Base-by-base conservation (phyloP, 1,140 invertebrate species). In the Calephelis nemesis region DNA sequence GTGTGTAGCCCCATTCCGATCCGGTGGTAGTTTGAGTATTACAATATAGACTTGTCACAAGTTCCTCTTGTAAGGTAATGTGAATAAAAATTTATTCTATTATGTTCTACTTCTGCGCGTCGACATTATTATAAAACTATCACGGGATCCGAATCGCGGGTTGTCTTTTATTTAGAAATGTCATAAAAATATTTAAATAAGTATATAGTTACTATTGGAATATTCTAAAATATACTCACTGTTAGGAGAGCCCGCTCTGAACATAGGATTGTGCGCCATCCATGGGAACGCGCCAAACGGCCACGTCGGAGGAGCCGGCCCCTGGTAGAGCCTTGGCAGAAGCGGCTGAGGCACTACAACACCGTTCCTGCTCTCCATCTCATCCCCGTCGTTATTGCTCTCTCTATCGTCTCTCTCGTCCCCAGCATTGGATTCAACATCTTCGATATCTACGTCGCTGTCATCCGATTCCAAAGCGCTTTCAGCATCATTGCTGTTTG, bases 261-360 rank as follows among this genome's bases (percentile, higher is more conserved):
- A 92, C 84, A 91, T 85, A 1, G 84, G 87, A 62, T 91, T 92
- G 0, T 85, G 88, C 10, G 90, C 83, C 87, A 92, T 91, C 89
- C 90, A 92, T 0, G 88, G 84, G 54, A 92, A 92, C 0, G 87
- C 85, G 4, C 88, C 88, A 64, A 92, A 92, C 0, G 90, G 89
- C 90, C 90, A 92, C 1, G 88, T 71, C 8, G 82, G 77, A 40
- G 88, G 83, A 65, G 84, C 75, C 0, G 74, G 89, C 0, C 86
- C 87, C 63, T 90, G 90, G 69, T 91, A 91, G 67, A 92, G 70
- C 30, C 90, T 72, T 62, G 90, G 90, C 68, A 92, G 67, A 68
- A 92, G 60, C 47, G 90, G 86, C 78, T 90, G 89, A 7, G 90
- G 90, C 4, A 90, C 86, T 62, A 92, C 86, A 40, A 91, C 84